These are phyloP conservation scores for Alligator sinensis DNA, from an alignment of 2,113 vertebrate genomes.

Conservation along the genomic window DNA sequence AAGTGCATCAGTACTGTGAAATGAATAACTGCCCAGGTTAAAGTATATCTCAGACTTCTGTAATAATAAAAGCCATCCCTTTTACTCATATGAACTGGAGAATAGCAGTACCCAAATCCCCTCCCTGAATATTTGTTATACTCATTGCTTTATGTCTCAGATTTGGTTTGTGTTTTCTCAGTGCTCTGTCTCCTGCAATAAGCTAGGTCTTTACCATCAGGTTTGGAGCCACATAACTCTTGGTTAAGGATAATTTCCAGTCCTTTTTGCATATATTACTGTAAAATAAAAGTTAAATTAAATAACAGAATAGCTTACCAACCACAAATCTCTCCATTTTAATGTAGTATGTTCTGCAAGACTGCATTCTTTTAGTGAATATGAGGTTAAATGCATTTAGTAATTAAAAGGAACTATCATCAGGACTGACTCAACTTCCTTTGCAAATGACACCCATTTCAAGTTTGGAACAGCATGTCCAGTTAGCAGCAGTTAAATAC, in stretches of 20 bases:
- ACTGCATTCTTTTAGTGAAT: neutral
- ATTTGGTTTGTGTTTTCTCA: neutral
- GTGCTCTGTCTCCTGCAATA: neutral
- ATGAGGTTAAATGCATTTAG: neutral
- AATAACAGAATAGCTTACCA: neutral
- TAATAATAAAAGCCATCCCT: neutral
- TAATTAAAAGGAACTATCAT: neutral
- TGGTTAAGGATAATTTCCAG: neutral
- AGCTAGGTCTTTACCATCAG: neutral
- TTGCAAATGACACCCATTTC: neutral
- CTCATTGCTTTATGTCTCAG: neutral
- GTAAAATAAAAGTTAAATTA: neutral
- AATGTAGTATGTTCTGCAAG: neutral
- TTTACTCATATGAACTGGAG: neutral
- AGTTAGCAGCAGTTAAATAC: neutral
- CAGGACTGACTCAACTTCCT: neutral
- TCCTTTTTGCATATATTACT: neutral
- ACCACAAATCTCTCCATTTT: neutral
- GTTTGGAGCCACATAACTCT: neutral
- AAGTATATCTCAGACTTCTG: rapidly evolving
- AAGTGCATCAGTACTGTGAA: neutral
- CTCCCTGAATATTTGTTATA: rapidly evolving
- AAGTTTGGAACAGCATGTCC: neutral
- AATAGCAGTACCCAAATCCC: neutral
- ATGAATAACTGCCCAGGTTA: neutral